Base-by-base conservation (phyloP, 2,113 vertebrate genomes). In the Salvelinus fontinalis region DNA sequence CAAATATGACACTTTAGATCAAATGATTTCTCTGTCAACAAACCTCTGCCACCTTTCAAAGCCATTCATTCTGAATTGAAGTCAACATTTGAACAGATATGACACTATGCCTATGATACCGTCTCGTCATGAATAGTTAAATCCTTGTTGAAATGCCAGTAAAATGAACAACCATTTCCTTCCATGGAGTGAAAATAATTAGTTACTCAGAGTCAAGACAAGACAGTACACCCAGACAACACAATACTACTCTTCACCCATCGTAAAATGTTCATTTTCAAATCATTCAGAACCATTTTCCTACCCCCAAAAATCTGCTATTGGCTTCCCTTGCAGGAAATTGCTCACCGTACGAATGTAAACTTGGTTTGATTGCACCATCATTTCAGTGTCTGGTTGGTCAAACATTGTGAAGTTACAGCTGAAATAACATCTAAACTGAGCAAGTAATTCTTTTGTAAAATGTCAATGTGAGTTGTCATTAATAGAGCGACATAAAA, bases 311-410 rank as follows among this genome's bases (percentile, higher is more conserved):
- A 9, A 13, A 44, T 69, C 1, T 6, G 4, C 29, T 67, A 5
- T 67, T 13, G 26, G 65, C 27, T 68, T 27, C 29, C 2, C 8
- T 39, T 39, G 39, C 8, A 3, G 9, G 11, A 70, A 3, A 49
- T 24, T 24, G 20, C 75, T 81, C 83, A 86, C 74, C 54, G 80
- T 86, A 79, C 75, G 83, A 90, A 93, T 91, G 91, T 91, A 93
- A 94, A 93, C 92, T 85, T 79, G 84, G 73, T 89, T 89, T 79
- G 39, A 44, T 44, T 44, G 39, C 39, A 44, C 39, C 39, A 81
- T 75, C 74, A 88, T 11, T 44, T 44, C 39, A 75, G 81, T 22
- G 80, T 86, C 75, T 82, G 85, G 78, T 87, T 79, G 81, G 85
- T 88, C 79, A 88, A 87, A 86, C 83, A 90, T 89, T 91, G 86